phyloP scores from a whole-genome alignment of 64 coral and sea anemone genomes.

The Pocillopora verrucosa region DNA sequence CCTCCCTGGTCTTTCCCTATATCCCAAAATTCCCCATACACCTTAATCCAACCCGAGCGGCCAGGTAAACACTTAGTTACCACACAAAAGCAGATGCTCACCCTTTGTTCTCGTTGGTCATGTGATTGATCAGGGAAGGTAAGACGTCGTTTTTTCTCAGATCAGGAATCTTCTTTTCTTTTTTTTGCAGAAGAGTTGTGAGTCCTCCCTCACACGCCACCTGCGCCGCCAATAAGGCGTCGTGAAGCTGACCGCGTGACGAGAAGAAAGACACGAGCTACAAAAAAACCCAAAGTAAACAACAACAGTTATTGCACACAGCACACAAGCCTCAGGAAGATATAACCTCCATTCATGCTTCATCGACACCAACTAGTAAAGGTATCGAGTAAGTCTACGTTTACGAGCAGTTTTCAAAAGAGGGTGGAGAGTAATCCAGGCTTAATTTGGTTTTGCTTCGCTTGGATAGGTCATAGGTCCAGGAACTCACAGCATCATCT shows the following conservation, averaged over 20 bases:
- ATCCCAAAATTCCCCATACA: background rate
- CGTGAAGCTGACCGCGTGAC: slow-evolving; percentile 86
- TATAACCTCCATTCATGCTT: too few species aligned
- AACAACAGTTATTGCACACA: background rate
- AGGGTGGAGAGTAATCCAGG: too few species aligned
- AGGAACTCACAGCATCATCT: too few species aligned
- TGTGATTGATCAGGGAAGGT: slow-evolving; percentile 43
- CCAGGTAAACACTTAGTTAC: too few species aligned
- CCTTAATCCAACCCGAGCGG: too few species aligned
- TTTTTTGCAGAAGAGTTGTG: slow-evolving; percentile 20
- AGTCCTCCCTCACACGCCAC: slow-evolving; percentile 80
- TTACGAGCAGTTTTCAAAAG: too few species aligned
- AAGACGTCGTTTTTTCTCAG: slow-evolving; percentile 70
- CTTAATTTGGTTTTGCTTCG: too few species aligned
- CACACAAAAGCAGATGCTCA: background rate
- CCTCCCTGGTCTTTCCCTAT: background rate
- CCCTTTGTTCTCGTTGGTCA: slow-evolving; percentile 45
- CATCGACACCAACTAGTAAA: too few species aligned
- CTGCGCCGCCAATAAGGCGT: slow-evolving; percentile 85
- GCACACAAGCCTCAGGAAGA: background rate
- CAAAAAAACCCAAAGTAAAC: slow-evolving; percentile 6
- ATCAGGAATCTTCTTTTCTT: slow-evolving; percentile 49
- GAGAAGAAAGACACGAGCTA: slow-evolving; percentile 88
- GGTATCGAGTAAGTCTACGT: too few species aligned
- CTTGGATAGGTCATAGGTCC: too few species aligned